Evolutionary conservation across 1,140 invertebrate genomes (phyloP), one percentile per base, ranked within the genome.

Genomic region (Cheumatopsyche charites): DNA sequence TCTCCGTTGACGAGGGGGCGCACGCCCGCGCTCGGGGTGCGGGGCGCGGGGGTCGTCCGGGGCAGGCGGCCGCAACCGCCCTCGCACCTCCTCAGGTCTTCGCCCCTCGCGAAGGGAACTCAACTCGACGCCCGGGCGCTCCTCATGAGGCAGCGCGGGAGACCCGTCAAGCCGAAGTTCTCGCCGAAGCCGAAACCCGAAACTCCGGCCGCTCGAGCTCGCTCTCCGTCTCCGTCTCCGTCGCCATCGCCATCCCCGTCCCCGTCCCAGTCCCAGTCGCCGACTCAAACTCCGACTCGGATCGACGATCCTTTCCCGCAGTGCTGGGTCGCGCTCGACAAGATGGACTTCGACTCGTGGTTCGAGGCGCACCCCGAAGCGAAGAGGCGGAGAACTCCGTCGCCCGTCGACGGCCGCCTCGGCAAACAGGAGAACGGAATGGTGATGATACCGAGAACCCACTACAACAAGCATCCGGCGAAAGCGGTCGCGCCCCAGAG

Each of bases 341-440:
- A 41, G 12, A 67, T 67, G 63, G 42, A 67, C 13, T 67, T 67
- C 43, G 63, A 67, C 13, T 19, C 36, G 0, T 67, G 45, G 42
- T 67, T 47, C 42, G 11, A n/a, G 26, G 42, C 47, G 15, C 36
- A 29, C 3, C 17, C 7, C 1, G 7, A 15, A 17, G 6, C 42
- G 13, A 1, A 2, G 1, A 41, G 29, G 4, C 62, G 23, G 29
- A 26, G 13, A 25, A 11, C 41, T 2, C 5, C 4, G 19, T 41
- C 42, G 1, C 25, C 19, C n/a, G 41, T 19, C 5, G 26, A 15
- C 4, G 62, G 79, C 12, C 81, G 78, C 36, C 75, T 82, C 73
- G 82, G 80, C 77, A 80, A 75, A 15, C 83, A 82, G 73, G 83
- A 84, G 75, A 84, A 85, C 80, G 83, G 83, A 7, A 80, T 83